Percentiles rank a stretch among this genome's conserved stretches.
phyloP scores from a whole-genome alignment of 1,140 invertebrate species.

The Laupala kohalensis region DNA sequence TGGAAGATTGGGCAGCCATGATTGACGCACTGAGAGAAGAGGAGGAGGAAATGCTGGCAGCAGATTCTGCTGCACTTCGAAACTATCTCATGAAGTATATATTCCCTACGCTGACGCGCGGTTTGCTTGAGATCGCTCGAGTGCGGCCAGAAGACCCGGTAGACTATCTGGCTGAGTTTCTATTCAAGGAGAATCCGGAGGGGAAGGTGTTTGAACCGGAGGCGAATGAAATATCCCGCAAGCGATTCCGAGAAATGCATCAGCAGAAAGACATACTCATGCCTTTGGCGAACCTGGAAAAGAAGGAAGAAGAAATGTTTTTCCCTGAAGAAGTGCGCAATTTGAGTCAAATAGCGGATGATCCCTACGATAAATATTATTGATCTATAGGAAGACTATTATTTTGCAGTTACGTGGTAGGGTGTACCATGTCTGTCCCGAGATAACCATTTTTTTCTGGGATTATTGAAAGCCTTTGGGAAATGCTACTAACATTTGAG shows the following conservation, averaged over 20 bases:
- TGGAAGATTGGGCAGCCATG: not conserved
- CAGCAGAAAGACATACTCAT: not conserved
- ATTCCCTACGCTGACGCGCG: not conserved
- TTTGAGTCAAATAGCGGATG: not conserved
- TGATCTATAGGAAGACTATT: too few relatives aligned
- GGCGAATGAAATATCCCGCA: not conserved
- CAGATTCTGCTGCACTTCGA: not conserved
- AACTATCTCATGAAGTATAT: not conserved
- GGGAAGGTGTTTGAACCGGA: not conserved
- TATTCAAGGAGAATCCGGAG: not conserved
- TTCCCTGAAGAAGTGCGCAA: not conserved
- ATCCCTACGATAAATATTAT: not conserved
- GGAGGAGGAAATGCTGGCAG: not conserved
- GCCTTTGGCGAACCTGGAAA: not conserved
- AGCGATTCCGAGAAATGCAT: not conserved
- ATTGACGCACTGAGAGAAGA: not conserved
- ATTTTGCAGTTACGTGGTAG: too few relatives aligned
- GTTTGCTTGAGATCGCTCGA: not conserved
- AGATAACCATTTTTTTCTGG: too few relatives aligned
- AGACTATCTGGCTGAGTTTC: not conserved
- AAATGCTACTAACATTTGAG: too few relatives aligned
- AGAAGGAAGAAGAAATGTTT: not conserved
- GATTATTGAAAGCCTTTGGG: too few relatives aligned
- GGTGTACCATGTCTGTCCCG: too few relatives aligned
- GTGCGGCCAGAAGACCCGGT: not conserved